Conservation (phyloP, 2,113 vertebrate species). For the Chunga burmeisteri region DNA sequence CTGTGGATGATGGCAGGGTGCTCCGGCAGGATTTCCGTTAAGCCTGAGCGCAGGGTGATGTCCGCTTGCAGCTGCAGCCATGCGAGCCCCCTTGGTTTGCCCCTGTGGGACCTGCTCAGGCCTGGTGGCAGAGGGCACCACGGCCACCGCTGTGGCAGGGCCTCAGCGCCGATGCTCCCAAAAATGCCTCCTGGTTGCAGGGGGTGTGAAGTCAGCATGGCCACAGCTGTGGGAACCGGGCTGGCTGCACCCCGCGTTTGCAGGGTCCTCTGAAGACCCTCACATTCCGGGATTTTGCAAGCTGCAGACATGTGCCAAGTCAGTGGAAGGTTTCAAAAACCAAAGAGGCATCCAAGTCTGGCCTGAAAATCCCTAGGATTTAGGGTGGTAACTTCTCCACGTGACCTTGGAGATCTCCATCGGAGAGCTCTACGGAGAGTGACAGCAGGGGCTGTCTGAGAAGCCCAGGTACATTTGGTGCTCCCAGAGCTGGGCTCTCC, state of each 20-base stretch:
- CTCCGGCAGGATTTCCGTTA: neutral
- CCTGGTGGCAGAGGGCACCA: neutral
- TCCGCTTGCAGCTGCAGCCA: accelerated
- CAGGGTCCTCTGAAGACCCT: neutral
- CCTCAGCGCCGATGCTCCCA: accelerated
- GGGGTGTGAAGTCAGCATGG: accelerated
- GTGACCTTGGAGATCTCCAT: neutral
- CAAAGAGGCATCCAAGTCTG: neutral
- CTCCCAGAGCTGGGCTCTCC: neutral
- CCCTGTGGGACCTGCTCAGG: neutral
- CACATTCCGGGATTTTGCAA: neutral
- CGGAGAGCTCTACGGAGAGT: neutral
- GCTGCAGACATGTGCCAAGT: neutral
- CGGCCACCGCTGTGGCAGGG: neutral
- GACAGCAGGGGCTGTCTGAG: neutral
- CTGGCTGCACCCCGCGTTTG: accelerated
- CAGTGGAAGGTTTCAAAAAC: neutral
- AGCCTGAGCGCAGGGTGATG: accelerated
- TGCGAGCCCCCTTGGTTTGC: accelerated
- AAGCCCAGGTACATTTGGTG: neutral
- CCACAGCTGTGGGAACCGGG: accelerated
- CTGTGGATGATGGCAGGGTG: neutral
- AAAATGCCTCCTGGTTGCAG: neutral
- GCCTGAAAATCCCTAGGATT: neutral
- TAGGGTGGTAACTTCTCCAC: neutral